phyloP scores from a whole-genome alignment of 92 coral and sea anemone species.

The Isaurus tuberculatus region DNA sequence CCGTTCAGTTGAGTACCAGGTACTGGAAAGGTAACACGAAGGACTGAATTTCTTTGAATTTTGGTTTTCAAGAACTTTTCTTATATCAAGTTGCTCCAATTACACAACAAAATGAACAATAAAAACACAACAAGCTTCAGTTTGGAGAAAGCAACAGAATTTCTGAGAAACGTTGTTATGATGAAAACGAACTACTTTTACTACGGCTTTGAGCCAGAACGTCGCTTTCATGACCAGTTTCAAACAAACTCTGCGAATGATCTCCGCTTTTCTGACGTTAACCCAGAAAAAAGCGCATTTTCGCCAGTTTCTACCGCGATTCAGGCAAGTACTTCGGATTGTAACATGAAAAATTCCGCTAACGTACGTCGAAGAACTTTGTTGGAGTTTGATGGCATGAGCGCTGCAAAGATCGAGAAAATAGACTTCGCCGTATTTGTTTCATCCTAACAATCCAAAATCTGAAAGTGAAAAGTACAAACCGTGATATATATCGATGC shows the following conservation, averaged over 20 bases:
- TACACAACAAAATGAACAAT: not conserved
- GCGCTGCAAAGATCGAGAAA: constrained; percentile 1
- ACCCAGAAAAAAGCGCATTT: not conserved
- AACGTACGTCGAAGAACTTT: constrained; percentile 24
- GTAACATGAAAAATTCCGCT: not conserved
- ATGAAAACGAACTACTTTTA: constrained; percentile 45
- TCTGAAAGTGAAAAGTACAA: no score
- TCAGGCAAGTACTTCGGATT: not conserved
- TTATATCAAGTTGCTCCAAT: not conserved
- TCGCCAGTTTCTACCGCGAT: not conserved
- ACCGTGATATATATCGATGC: no score
- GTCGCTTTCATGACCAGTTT: constrained; percentile 13
- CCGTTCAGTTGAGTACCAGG: constrained; percentile 25
- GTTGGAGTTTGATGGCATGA: constrained; percentile 38
- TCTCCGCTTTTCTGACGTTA: constrained; percentile 13
- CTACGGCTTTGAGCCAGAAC: constrained; percentile 32
- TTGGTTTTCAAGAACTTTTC: not conserved
- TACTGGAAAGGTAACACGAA: not conserved
- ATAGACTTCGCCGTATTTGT: constrained; percentile 36
- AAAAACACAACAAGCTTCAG: constrained; percentile 20
- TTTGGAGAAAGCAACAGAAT: constrained; percentile 3
- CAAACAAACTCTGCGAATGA: constrained; percentile 17
- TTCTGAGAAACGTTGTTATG: constrained; percentile 22
- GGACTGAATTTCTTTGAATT: not conserved
- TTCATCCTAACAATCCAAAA: not conserved